A percentile compares a stretch with the other conserved stretches of the same genome.
phyloP scores from a whole-genome alignment of 1,140 invertebrate species.

The Euwallacea fornicatus region DNA sequence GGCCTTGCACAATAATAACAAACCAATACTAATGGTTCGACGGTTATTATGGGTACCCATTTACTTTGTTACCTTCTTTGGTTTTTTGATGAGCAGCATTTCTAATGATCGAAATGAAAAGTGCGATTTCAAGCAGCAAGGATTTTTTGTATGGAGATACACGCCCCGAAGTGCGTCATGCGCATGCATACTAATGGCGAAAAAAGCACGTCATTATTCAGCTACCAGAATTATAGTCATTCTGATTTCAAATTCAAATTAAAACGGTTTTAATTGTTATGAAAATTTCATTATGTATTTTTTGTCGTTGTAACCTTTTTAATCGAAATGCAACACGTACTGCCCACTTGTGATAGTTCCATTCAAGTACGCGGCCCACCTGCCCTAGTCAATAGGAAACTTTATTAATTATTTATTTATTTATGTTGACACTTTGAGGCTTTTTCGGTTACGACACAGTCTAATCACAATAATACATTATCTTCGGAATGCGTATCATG shows the following conservation, averaged over 20 bases:
- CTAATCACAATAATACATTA: constrained; percentile 7
- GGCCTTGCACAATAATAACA: constrained; percentile 25
- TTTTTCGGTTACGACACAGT: constrained; percentile 11
- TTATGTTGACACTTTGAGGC: constrained; percentile 14
- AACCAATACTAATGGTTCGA: too few species aligned
- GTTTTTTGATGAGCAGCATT: too few species aligned
- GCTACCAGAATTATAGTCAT: too few species aligned
- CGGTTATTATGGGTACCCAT: too few species aligned
- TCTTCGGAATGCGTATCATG: constrained; percentile 18
- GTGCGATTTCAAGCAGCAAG: too few species aligned
- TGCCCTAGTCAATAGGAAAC: constrained; percentile 13
- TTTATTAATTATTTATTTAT: constrained; percentile 24
- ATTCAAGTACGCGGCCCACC: constrained; percentile 22
- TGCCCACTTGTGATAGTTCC: constrained; percentile 12
- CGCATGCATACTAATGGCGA: too few species aligned
- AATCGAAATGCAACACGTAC: constrained; percentile 12
- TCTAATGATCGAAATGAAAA: too few species aligned
- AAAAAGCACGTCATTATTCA: too few species aligned
- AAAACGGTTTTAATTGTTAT: background rate
- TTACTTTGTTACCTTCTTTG: too few species aligned
- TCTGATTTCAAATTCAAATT: too few species aligned
- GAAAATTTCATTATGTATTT: constrained; percentile 1
- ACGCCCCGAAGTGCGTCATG: too few species aligned
- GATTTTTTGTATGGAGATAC: too few species aligned
- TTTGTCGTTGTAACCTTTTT: constrained; percentile 2